Evolutionary conservation across 2,797 vertebrate species (phyloP).

Genomic region (Schizothorax lantsangensis): DNA sequence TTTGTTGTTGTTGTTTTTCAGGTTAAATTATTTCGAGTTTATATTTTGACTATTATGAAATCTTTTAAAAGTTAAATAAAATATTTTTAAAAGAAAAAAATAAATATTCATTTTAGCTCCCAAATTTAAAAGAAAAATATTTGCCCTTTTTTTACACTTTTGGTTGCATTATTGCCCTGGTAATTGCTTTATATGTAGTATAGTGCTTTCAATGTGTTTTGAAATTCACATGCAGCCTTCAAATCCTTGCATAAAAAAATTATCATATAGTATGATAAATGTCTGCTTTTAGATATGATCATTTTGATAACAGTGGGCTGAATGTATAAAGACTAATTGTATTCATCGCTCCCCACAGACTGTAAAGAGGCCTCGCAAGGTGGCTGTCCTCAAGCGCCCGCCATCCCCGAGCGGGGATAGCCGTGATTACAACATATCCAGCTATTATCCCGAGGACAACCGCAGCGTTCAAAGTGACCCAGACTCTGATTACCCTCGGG

Average conservation of each 20-base stretch:
- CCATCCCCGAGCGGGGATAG: slow-evolving; percentile 80
- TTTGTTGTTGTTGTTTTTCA: background rate
- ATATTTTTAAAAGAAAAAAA: background rate
- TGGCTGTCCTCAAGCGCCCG: slow-evolving; percentile 77
- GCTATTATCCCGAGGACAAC: slow-evolving; percentile 85
- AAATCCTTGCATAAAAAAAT: background rate
- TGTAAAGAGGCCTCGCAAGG: slow-evolving; percentile 90
- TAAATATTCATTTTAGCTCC: background rate
- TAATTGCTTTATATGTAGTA: background rate
- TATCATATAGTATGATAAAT: background rate
- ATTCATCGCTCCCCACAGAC: slow-evolving; percentile 72
- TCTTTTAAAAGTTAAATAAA: background rate
- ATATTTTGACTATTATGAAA: background rate
- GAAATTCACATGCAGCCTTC: background rate
- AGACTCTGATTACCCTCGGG: slow-evolving; percentile 83
- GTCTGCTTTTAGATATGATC: background rate
- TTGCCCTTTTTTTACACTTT: background rate
- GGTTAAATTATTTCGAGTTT: background rate
- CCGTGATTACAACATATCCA: slow-evolving; percentile 78
- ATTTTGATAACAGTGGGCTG: background rate
- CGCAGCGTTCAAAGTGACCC: slow-evolving; percentile 80
- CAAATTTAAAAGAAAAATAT: too few relatives aligned
- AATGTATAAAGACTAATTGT: background rate
- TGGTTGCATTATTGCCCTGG: background rate
- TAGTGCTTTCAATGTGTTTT: too few relatives aligned